Evolutionary conservation across 2,797 vertebrate genomes (phyloP).

Genomic region (Notolabrus celidotus): DNA sequence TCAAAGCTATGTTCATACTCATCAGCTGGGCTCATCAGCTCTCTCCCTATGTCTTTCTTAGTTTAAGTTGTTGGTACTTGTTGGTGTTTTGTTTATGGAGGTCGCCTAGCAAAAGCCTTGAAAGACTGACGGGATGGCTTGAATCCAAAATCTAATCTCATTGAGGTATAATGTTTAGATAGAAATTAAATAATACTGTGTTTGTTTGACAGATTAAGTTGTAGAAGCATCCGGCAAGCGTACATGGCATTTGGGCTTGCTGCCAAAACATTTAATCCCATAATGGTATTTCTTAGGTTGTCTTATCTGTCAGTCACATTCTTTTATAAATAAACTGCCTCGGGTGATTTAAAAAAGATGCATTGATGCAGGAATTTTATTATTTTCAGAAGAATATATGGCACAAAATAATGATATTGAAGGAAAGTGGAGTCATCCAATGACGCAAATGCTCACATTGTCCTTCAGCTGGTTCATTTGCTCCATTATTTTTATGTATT

Average conservation of each 20-base stretch:
- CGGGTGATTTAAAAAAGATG: neutral
- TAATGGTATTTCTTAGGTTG: slow-evolving; percentile 30
- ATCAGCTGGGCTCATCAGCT: too few species aligned
- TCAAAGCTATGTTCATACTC: too few species aligned
- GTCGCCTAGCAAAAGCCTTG: neutral
- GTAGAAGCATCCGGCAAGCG: slow-evolving; percentile 17
- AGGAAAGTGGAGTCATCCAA: slow-evolving; percentile 14
- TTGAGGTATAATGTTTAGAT: slow-evolving; percentile 24
- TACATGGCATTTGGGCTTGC: slow-evolving; percentile 31
- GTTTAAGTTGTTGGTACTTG: neutral
- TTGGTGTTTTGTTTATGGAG: slow-evolving; percentile 15
- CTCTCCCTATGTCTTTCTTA: neutral
- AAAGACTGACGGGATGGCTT: slow-evolving; percentile 18
- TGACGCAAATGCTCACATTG: slow-evolving; percentile 15
- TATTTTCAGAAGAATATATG: neutral
- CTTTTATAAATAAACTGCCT: slow-evolving; percentile 26
- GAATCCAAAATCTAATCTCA: slow-evolving; percentile 30
- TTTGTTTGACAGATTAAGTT: slow-evolving; percentile 37
- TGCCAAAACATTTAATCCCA: slow-evolving; percentile 34
- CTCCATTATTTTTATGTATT: slow-evolving; percentile 20
- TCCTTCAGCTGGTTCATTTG: slow-evolving; percentile 36
- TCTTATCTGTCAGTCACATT: slow-evolving; percentile 37
- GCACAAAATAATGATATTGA: neutral
- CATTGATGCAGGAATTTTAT: neutral
- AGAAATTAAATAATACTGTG: slow-evolving; percentile 39